phyloP scores from a whole-genome alignment of 2,888 invertebrate genomes.

The Cheilosia scutellata region DNA sequence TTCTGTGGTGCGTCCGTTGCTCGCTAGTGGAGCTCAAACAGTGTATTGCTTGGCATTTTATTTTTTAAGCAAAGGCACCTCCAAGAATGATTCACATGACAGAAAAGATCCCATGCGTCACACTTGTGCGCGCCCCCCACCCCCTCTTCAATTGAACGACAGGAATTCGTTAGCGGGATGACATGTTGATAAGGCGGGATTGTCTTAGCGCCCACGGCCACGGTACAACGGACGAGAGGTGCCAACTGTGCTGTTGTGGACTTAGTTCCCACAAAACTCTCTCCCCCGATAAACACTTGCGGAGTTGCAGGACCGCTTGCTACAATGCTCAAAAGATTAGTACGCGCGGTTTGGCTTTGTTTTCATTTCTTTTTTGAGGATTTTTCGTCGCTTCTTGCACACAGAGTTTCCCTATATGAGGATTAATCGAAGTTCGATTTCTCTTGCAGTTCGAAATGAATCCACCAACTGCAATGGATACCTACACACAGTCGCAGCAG shows the following conservation, averaged over 20 bases:
- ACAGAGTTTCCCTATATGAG: slow-evolving; percentile 37
- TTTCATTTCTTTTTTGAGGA: neutral
- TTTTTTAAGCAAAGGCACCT: slow-evolving; percentile 30
- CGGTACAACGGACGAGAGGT: slow-evolving; percentile 50
- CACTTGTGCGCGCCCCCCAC: slow-evolving; percentile 15
- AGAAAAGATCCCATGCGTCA: slow-evolving; percentile 49
- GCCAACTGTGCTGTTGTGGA: slow-evolving; percentile 55
- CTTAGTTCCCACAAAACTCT: slow-evolving; percentile 50
- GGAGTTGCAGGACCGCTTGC: slow-evolving; percentile 21
- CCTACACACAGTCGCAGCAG: slow-evolving; percentile 13
- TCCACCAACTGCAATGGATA: slow-evolving; percentile 10
- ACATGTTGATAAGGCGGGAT: slow-evolving; percentile 67
- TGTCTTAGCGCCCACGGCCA: slow-evolving; percentile 63
- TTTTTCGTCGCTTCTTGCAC: neutral
- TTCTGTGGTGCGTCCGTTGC: slow-evolving; percentile 36
- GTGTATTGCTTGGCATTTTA: slow-evolving; percentile 21
- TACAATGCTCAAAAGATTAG: slow-evolving; percentile 40
- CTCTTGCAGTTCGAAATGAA: slow-evolving; percentile 44
- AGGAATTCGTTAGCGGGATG: slow-evolving; percentile 67
- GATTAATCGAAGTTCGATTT: slow-evolving; percentile 66
- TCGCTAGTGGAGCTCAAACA: slow-evolving; percentile 37
- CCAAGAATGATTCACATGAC: slow-evolving; percentile 56
- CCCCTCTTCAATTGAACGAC: slow-evolving; percentile 58
- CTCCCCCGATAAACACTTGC: neutral
- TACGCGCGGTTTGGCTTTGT: slow-evolving; percentile 30